phyloP scores from a whole-genome alignment of 1,140 invertebrate species.

The Xylocopa sonorina region DNA sequence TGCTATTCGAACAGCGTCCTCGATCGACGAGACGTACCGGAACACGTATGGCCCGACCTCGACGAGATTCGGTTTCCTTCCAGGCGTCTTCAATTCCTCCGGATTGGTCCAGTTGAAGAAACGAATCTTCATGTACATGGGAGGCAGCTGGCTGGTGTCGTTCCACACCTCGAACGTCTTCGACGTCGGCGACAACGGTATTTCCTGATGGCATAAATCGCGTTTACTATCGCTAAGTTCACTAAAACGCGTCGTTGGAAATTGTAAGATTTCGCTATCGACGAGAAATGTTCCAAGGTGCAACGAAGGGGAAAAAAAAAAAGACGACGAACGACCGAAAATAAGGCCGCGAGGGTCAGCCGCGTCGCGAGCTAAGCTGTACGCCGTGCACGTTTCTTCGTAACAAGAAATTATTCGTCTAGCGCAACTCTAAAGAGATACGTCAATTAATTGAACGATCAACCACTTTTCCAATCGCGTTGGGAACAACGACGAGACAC shows the following conservation, averaged over 20 bases:
- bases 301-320: too few relatives aligned
- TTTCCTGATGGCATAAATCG: slow-evolving; percentile 63
- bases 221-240: too few relatives aligned
- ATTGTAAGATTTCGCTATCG: too few relatives aligned
- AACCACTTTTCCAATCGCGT: slow-evolving; percentile 56
- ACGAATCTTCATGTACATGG: slow-evolving; percentile 82
- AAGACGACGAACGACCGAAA: background rate
- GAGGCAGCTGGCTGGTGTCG: slow-evolving; percentile 77
- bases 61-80: slow-evolving; percentile 82
- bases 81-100: slow-evolving; percentile 70
- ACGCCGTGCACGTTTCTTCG: slow-evolving; percentile 4
- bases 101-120: slow-evolving; percentile 85
- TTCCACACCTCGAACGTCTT: slow-evolving; percentile 81
- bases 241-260: too few relatives aligned
- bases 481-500: slow-evolving; percentile 43
- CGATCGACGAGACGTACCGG: slow-evolving; percentile 72
- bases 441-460: slow-evolving; percentile 55
- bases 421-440: slow-evolving; percentile 36
- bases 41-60: slow-evolving; percentile 88
- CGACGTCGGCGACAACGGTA: slow-evolving; percentile 73
- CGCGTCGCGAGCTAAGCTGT: background rate
- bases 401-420: slow-evolving; percentile 40
- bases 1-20: too few relatives aligned
- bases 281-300: too few relatives aligned
- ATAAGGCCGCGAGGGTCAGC: background rate